Evolutionary conservation across 2,113 vertebrate species (phyloP).

Genomic region (Galemys pyrenaicus): DNA sequence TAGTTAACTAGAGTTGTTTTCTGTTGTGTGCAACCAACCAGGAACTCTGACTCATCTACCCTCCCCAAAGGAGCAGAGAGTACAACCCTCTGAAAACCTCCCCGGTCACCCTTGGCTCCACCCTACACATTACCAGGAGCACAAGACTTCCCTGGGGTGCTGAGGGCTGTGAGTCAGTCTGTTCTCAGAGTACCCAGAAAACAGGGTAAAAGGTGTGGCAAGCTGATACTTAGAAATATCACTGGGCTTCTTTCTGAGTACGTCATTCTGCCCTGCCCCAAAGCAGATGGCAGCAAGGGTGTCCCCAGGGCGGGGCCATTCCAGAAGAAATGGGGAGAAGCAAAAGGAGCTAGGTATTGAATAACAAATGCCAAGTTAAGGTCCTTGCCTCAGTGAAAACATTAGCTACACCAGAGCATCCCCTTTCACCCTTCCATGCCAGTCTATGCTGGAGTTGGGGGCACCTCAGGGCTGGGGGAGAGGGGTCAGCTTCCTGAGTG

Average conservation of each 20-base stretch:
- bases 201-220: background rate
- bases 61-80: background rate
- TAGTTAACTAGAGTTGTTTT: background rate
- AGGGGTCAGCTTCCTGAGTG: background rate
- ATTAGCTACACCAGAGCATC: fast-evolving
- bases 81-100: background rate
- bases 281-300: background rate
- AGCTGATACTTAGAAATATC: background rate
- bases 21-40: background rate
- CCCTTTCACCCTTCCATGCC: background rate
- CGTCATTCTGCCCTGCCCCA: background rate
- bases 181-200: background rate
- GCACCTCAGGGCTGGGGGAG: background rate
- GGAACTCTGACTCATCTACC: background rate
- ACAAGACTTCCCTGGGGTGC: background rate
- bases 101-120: background rate
- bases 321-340: background rate
- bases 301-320: background rate
- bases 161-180: background rate
- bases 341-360: background rate
- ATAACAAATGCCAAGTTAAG: background rate
- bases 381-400: background rate
- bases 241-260: background rate
- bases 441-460: background rate
- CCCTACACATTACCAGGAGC: background rate